Percentiles rank a stretch among this genome's conserved stretches.
phyloP scores from a whole-genome alignment of 2,797 vertebrate genomes.

The Odontamblyopus rebecca region DNA sequence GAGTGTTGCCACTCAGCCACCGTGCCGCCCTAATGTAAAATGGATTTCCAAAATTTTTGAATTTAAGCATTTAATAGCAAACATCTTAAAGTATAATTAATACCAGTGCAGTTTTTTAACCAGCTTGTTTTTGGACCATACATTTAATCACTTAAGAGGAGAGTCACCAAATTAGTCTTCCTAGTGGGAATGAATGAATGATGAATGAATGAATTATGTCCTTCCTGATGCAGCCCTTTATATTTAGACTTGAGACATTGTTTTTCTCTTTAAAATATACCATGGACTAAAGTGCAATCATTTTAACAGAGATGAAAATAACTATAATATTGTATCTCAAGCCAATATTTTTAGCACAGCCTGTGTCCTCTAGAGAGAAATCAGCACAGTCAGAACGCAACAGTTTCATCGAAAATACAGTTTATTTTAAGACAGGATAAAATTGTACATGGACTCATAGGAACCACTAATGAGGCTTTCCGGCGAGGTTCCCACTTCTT shows the following conservation, averaged over 20 bases:
- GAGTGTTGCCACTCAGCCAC: no score
- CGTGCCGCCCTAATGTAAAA: no score
- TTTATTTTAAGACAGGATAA: constrained; percentile 58
- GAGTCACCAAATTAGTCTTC: no score
- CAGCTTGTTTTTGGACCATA: no score
- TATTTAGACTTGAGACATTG: background rate
- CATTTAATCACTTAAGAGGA: no score
- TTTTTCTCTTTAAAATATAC: background rate
- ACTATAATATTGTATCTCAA: background rate
- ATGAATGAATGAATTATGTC: background rate
- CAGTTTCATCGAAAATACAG: constrained; percentile 56
- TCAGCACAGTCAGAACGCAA: background rate
- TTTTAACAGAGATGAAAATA: background rate
- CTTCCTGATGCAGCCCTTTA: background rate
- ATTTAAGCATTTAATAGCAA: no score
- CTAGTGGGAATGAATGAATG: no score
- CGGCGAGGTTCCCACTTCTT: constrained; percentile 18
- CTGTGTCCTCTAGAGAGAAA: constrained; percentile 11
- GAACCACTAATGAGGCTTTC: constrained; percentile 34
- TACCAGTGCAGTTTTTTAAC: no score
- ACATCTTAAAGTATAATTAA: no score
- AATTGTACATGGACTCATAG: constrained; percentile 41
- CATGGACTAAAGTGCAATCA: background rate
- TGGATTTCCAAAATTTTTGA: no score
- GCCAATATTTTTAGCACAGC: background rate